Conservation (phyloP, 2,113 vertebrate genomes). For the Pogona vitticeps region DNA sequence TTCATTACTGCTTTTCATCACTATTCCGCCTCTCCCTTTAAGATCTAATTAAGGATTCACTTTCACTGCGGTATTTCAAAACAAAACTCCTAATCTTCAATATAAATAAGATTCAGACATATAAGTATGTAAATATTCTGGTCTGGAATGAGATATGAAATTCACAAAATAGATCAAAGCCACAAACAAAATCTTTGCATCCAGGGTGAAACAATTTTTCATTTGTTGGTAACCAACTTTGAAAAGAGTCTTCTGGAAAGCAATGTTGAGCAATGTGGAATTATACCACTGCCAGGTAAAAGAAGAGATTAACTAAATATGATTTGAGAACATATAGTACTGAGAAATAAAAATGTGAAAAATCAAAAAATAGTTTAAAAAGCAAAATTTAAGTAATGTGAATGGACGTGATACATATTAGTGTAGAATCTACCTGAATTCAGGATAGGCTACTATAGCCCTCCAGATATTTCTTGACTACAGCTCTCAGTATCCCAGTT, state of each 20-base stretch:
- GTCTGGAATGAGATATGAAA: conserved; percentile 44
- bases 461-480: too few species aligned
- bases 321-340: neutral
- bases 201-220: neutral
- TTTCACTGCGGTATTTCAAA: neutral
- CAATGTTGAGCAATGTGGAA: neutral
- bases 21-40: neutral
- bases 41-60: neutral
- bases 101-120: conserved; percentile 61
- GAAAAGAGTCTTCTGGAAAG: conserved; percentile 17
- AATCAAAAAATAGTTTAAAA: neutral
- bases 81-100: neutral
- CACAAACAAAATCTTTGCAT: conserved; percentile 37
- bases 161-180: conserved; percentile 49
- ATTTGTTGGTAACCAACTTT: conserved; percentile 5
- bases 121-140: conserved; percentile 50
- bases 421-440: neutral
- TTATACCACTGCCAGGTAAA: neutral
- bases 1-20: neutral
- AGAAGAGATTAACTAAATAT: too few species aligned
- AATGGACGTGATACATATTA: neutral
- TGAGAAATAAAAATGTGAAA: neutral
- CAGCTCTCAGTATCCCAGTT: too few species aligned
- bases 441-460: neutral
- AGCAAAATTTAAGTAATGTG: neutral